Evolutionary conservation across 2,888 invertebrate species (phyloP).

Genomic region (Apodemia mormo): DNA sequence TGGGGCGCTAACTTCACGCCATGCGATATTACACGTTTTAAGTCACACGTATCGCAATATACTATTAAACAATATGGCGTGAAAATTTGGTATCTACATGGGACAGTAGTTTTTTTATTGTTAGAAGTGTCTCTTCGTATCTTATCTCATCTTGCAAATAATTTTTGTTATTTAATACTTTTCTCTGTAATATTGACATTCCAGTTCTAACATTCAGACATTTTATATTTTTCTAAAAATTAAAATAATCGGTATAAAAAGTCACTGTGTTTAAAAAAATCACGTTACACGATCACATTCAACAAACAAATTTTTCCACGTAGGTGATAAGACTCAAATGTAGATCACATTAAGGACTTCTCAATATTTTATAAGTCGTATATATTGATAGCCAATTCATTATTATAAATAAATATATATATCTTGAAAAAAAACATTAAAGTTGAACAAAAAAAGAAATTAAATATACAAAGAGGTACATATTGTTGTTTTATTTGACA

Average conservation of each 20-base stretch:
- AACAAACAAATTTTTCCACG: constrained; percentile 66
- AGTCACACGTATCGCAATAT: no score
- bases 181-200: background rate
- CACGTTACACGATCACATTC: constrained; percentile 30
- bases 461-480: constrained; percentile 55
- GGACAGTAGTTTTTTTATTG: no score
- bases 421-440: constrained; percentile 55
- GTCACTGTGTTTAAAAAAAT: constrained; percentile 25
- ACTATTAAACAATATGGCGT: no score
- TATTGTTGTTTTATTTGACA: constrained; percentile 46
- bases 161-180: no score
- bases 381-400: constrained; percentile 70
- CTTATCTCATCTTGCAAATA: no score
- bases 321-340: constrained; percentile 73
- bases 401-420: constrained; percentile 66
- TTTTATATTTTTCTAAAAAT: background rate
- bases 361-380: constrained; percentile 67
- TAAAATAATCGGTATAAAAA: background rate
- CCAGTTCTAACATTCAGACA: background rate
- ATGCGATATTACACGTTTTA: no score
- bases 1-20: no score
- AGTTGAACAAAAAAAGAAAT: constrained; percentile 63
- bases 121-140: no score
- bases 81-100: no score
- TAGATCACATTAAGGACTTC: constrained; percentile 69